Evolutionary conservation across 2,113 vertebrate species (phyloP), one percentile per base, ranked within the genome.

Genomic region (Alethe diademata): DNA sequence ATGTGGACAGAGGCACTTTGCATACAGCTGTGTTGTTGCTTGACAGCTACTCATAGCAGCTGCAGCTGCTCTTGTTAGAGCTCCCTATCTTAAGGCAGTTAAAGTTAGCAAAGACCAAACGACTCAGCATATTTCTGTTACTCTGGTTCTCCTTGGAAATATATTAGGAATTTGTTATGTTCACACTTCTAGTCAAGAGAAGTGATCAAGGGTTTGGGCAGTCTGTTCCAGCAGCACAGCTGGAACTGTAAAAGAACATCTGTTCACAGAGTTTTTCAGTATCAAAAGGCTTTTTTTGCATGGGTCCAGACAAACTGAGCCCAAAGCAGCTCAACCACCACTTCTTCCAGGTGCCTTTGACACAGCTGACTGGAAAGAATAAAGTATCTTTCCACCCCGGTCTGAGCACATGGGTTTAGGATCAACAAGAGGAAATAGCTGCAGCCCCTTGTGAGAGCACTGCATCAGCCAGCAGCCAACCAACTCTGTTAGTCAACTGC

Each of bases 401-500:
- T 33, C 40, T 82, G 23, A 47, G n/a, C 43, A 43, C 1, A 1
- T 6, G 51, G 53, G 51, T 65, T 65, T 64, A 88, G 31, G 20
- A 88, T 81, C 67, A 83, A 78, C 88, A 48, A 48, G 3, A 2
- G 78, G 70, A 92, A 80, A 82, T 25, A 85, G 66, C 65, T 91
- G 74, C 48, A 75, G 76, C 58, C 81, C 80, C 58, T 79, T 33
- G 23, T 60, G 54, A 86, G 69, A 92, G 50, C 38, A 66, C 8
- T 17, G 15, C 48, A 23, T 88, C 90, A 96, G 81, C 50, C 54
- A 94, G 83, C 78, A 95, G 67, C 66, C 71, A 88, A 80, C 14
- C 36, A 40, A 91, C 86, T 88, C 95, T 74, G 66, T 71, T 92
- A 95, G 96, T 88, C 96, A 97, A 96, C 64, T 88, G 69, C 95